A percentile compares a stretch with the other conserved stretches of the same genome.
phyloP scores from a whole-genome alignment of 2,888 invertebrate genomes.

The Leucophenga montana region DNA sequence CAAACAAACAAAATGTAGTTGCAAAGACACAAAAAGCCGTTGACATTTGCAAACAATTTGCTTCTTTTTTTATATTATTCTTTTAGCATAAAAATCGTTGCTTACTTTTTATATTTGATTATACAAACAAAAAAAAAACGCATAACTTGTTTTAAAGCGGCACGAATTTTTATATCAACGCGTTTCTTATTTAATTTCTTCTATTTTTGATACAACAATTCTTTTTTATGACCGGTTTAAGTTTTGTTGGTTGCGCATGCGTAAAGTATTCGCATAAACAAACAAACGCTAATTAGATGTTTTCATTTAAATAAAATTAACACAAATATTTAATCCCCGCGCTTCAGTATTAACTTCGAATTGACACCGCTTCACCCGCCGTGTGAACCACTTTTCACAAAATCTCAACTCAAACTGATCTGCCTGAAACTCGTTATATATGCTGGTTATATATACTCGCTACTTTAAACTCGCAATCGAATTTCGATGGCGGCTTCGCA shows the following conservation, averaged over 20 bases:
- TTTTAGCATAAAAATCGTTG: not conserved
- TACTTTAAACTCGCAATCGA: no score
- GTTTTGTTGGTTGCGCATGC: not conserved
- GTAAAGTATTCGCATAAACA: constrained; percentile 2
- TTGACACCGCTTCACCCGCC: no score
- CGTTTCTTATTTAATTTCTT: not conserved
- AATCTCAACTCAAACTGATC: no score
- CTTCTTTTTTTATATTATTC: not conserved
- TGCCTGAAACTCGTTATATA: no score
- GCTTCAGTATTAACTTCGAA: no score
- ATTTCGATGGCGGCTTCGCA: no score
- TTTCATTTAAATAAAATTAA: constrained; percentile 21
- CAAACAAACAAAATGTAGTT: not conserved
- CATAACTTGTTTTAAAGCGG: constrained; percentile 13
- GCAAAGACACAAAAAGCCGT: constrained; percentile 17
- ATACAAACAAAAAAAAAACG: not conserved
- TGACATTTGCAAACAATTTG: constrained; percentile 19
- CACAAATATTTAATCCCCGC: not conserved
- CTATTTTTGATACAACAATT: constrained; percentile 1
- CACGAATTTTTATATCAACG: not conserved
- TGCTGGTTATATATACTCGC: no score
- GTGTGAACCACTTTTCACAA: no score
- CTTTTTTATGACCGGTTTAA: constrained; percentile 15
- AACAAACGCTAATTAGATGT: constrained; percentile 10
- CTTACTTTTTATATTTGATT: constrained; percentile 18